These are phyloP conservation scores for Anhinga anhinga DNA, from an alignment of 2,113 vertebrate species.

Conservation along the genomic window DNA sequence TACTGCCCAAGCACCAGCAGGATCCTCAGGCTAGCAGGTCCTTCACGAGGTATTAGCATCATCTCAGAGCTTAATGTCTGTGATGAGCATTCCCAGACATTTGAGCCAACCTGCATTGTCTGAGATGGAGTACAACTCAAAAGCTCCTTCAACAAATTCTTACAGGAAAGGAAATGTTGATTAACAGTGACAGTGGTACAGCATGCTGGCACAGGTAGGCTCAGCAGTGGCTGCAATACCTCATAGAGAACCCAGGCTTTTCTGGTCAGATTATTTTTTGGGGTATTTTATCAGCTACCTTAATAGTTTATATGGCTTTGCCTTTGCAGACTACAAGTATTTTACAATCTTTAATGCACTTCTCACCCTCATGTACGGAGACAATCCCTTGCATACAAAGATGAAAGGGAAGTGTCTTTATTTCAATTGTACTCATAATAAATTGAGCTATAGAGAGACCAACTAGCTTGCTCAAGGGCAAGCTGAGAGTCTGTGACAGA, in stretches of 20 bases:
- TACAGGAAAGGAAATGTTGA: background rate
- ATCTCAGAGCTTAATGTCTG: background rate
- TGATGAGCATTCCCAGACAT: background rate
- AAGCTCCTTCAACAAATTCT: background rate
- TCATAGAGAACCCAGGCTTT: background rate
- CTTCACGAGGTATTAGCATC: background rate
- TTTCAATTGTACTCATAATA: background rate
- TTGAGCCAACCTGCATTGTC: background rate
- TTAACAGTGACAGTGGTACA: background rate
- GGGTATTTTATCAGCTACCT: background rate
- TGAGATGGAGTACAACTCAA: background rate
- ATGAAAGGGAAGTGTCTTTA: background rate
- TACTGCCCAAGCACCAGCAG: background rate
- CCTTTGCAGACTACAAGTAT: background rate
- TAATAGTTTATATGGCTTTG: background rate
- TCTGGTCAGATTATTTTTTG: background rate
- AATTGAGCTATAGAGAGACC: background rate
- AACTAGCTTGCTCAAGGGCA: background rate
- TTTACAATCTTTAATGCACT: background rate
- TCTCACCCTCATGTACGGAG: background rate
- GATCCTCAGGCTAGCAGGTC: background rate
- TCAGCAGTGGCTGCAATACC: background rate
- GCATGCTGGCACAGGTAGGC: background rate
- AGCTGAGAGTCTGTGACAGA: background rate
- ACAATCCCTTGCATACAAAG: background rate